Percentiles rank a stretch among this genome's conserved stretches.
Evolutionary conservation across 30 jellyfish, hydroid and myxozoan genomes (phyloP).

Genomic region (Aurelia sp.): DNA sequence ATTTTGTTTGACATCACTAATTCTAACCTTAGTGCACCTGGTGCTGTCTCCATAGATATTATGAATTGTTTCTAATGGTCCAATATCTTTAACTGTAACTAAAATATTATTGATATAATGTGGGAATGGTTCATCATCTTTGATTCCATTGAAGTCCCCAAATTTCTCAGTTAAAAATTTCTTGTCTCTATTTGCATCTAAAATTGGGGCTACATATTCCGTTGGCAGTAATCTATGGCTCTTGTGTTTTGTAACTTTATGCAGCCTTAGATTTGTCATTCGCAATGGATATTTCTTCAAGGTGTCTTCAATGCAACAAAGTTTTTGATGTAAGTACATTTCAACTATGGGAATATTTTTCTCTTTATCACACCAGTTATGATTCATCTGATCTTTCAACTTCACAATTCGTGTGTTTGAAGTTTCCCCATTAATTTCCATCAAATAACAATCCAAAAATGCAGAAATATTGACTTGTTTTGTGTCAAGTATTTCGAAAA

Average conservation of each 20-base stretch:
- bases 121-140: slow-evolving; percentile 42
- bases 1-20: slow-evolving; percentile 14
- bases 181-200: slow-evolving; percentile 9
- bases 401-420: slow-evolving; percentile 22
- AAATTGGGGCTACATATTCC: slow-evolving; percentile 43
- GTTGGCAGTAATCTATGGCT: slow-evolving; percentile 51
- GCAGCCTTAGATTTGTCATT: slow-evolving; percentile 62
- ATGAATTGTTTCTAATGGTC: slow-evolving; percentile 37
- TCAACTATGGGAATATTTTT: slow-evolving; percentile 25
- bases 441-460: slow-evolving; percentile 19
- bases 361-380: not conserved
- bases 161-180: slow-evolving; percentile 8
- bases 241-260: slow-evolving; percentile 14
- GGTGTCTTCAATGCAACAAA: slow-evolving; percentile 25
- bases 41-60: slow-evolving; percentile 35
- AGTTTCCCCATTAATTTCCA: not conserved
- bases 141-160: slow-evolving; percentile 43
- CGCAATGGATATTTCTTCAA: slow-evolving; percentile 15
- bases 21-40: not conserved
- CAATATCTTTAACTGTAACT: slow-evolving; percentile 27
- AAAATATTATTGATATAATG: slow-evolving; percentile 47
- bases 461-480: slow-evolving; percentile 34
- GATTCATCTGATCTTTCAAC: not conserved
- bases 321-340: slow-evolving; percentile 65
- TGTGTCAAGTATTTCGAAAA: slow-evolving; percentile 46